Base-by-base conservation (phyloP, 2,113 vertebrate genomes). In the Austrofundulus limnaeus region DNA sequence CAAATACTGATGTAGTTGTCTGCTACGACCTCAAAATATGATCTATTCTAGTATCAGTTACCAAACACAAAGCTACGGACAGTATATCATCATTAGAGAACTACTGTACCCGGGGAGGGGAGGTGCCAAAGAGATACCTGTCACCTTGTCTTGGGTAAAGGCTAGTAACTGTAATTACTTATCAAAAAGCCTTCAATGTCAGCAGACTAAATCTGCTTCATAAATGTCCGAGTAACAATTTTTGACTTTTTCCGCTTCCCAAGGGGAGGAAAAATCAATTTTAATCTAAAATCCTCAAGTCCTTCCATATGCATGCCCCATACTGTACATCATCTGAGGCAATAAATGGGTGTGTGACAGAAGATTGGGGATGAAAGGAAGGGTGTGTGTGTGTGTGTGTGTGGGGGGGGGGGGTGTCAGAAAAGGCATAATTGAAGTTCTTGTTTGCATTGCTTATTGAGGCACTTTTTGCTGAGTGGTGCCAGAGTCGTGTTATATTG, bases 81-180 rank as follows among this genome's bases (percentile, higher is more conserved):
- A 66, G 78, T 87, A 86, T 76, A 86, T 95, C 95, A 94, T 95
- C 93, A 95, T 92, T 93, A 84, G 42, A 86, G 92, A 92, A 93
- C 92, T 88, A 49, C 60, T 64, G 61, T 56, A 88, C 91, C 94
- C 92, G 1, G 91, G 90, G 75, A 75, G 80, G 16, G 61, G 57
- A 64, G 84, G 89, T 64, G 94, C 94, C 93, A 85, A 87, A 87
- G 94, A 93, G 91, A 92, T 95, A 94, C 93, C 93, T 93, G 94
- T 96, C 95, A 97, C 94, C 95, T 95, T 95, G 93, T 94, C 95
- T 92, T 92, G 91, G 90, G 92, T 93, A 94, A 93, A 92, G 91
- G 91, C 93, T 93, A 95, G 95, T 94, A n/a, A n/a, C n/a, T n/a
- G n/a, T 95, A 97, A 98, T 97, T 96, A 96, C 94, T 94, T 96